These are phyloP conservation scores for Tuberolachnus salignus DNA, from an alignment of 2,888 invertebrate genomes.

Conservation along the genomic window DNA sequence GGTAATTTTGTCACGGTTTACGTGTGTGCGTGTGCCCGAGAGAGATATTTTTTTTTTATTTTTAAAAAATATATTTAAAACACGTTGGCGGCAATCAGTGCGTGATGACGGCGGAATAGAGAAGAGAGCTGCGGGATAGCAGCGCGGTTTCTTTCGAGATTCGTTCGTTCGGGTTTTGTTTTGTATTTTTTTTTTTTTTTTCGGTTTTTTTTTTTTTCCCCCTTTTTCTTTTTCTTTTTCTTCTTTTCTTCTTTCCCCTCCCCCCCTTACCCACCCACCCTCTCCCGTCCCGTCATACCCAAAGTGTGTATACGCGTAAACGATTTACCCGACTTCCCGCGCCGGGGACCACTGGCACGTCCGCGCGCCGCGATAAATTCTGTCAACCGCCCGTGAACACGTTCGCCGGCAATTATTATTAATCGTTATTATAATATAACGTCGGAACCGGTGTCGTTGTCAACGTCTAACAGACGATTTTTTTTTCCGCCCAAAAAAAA, in stretches of 20 bases:
- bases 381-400: slow-evolving; percentile 40
- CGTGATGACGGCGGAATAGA: slow-evolving; percentile 28
- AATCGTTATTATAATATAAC: slow-evolving; percentile 22
- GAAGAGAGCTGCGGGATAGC: not conserved
- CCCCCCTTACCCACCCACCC: no score
- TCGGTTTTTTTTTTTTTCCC: slow-evolving; percentile 11
- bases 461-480: not conserved
- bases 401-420: not conserved
- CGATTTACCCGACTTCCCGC: slow-evolving; percentile 2
- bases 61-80: slow-evolving; percentile 47
- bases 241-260: slow-evolving; percentile 6
- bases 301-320: slow-evolving; percentile 23
- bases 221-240: not conserved
- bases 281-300: no score
- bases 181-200: not conserved
- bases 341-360: not conserved
- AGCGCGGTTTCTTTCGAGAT: slow-evolving; percentile 34
- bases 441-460: slow-evolving; percentile 4
- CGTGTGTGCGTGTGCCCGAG: slow-evolving; percentile 3
- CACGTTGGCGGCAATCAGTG: slow-evolving; percentile 55
- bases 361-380: slow-evolving; percentile 10
- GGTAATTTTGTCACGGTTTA: slow-evolving; percentile 54
- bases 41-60: no score
- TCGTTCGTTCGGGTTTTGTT: not conserved
- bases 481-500: not conserved